Evolutionary conservation across 2,113 vertebrate genomes (phyloP), one percentile per base, ranked within the genome.

Genomic region (Scatophagus argus): DNA sequence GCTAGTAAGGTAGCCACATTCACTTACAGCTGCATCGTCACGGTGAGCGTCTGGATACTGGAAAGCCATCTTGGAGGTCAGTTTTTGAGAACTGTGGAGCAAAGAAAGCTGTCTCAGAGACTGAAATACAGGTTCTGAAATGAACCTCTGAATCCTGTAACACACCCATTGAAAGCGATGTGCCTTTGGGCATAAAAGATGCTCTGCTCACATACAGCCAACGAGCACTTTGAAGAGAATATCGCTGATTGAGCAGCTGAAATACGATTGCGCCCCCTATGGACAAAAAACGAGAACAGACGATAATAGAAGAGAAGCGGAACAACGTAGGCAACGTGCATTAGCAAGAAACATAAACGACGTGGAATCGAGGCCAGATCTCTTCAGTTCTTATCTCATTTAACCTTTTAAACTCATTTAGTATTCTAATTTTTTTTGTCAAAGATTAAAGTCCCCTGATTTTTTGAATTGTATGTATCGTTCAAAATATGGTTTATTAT

Each of bases 21-120:
- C 76, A 96, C 97, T 97, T 92, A 99, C 97, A 13, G 96, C 93
- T 34, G 94, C 92, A 81, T 98, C 96, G 82, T 99, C 97, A 16
- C 97, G 96, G 89, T 91, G 95, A 66, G 93, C 95, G 69, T 95
- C 94, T 0, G 96, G 96, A 49, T 98, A 98, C 88, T 95, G 96
- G 83, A 96, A 97, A 43, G 94, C 25, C 95, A 95, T 95, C 64
- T 64, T 88, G 23, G 82, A 82, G 14, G 46, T 69, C 17, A 85
- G 63, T 39, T 43, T 88, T 86, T 81, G 79, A 46, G 68, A 31
- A 29, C 23, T 58, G 29, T 73, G 85, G 32, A 65, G 54, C 2
- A 70, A 41, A 51, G 49, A 49, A 5, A 59, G 44, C 8, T 44
- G 65, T 32, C 64, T 69, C 51, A 83, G 34, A 9, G 65, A 60